These are phyloP conservation scores for Chloropsis hardwickii DNA, from an alignment of 2,113 vertebrate species.

Conservation along the genomic window DNA sequence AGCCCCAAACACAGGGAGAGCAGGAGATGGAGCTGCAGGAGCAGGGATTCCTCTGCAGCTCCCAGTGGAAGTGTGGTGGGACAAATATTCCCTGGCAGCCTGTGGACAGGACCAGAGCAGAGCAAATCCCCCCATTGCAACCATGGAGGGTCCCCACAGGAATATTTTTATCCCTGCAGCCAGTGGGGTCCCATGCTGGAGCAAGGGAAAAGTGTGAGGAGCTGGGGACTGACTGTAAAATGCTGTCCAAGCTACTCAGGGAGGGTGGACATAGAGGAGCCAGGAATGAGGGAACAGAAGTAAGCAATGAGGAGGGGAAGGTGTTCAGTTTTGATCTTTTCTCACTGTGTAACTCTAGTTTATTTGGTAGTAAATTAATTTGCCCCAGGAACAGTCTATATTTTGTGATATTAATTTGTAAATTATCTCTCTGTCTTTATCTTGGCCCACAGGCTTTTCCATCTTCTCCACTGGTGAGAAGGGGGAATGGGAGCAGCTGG, in stretches of 20 bases:
- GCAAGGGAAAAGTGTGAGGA: not conserved
- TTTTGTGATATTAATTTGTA: not conserved
- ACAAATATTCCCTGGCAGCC: not conserved
- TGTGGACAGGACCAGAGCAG: not conserved
- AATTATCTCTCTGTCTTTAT: not conserved
- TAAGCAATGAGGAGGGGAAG: accelerated
- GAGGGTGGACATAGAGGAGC: not conserved
- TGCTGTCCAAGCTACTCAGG: accelerated
- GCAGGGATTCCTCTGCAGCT: not conserved
- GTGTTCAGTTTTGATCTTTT: not conserved
- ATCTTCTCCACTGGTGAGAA: not conserved
- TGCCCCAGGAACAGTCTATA: not conserved
- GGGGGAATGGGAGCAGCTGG: not conserved
- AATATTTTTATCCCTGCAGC: not conserved
- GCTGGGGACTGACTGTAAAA: not conserved
- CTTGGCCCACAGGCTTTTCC: not conserved
- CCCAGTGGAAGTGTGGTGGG: accelerated
- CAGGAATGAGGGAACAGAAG: not conserved
- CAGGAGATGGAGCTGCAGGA: accelerated
- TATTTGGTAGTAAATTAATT: not conserved
- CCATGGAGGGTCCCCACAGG: accelerated
- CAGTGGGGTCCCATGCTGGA: not conserved
- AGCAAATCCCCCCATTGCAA: not conserved
- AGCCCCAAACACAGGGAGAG: not conserved
- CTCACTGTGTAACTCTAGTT: not conserved